Conservation (phyloP, 2,888 invertebrate genomes). For the Cataglyphis livida region DNA sequence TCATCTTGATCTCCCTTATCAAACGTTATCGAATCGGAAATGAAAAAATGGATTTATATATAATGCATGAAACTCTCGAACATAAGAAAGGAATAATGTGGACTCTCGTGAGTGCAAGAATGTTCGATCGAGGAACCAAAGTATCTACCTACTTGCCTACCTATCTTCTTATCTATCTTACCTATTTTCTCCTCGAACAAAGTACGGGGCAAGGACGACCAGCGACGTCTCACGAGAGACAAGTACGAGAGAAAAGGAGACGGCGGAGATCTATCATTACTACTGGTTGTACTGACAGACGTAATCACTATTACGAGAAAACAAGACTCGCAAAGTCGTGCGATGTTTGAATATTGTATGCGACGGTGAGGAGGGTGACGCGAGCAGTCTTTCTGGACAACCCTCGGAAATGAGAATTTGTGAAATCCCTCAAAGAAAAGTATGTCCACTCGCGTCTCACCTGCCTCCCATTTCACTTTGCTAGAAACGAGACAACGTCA, state of each 20-base stretch:
- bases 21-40: not conserved
- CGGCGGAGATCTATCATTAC: constrained; percentile 6
- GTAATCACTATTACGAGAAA: constrained; percentile 57
- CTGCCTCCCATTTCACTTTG: constrained; percentile 67
- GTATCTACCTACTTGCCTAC: constrained; percentile 8
- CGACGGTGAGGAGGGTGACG: constrained; percentile 56
- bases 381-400: constrained; percentile 43
- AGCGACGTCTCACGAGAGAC: constrained; percentile 61
- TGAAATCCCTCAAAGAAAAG: not conserved
- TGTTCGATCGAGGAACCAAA: constrained; percentile 61
- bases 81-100: constrained; percentile 12
- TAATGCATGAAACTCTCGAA: constrained; percentile 5
- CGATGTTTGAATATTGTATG: constrained; percentile 63
- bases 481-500: constrained; percentile 72
- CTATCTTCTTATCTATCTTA: not conserved
- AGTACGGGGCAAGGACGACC: constrained; percentile 68
- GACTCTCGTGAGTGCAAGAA: not conserved
- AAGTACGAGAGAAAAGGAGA: constrained; percentile 53
- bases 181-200: not conserved
- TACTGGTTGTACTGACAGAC: constrained; percentile 65
- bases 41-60: constrained; percentile 9
- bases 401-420: not conserved
- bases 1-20: not conserved
- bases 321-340: constrained; percentile 67
- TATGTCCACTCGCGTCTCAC: constrained; percentile 46